These are phyloP conservation scores for Chymomyza costata DNA, from an alignment of 1,140 invertebrate genomes.

Conservation along the genomic window DNA sequence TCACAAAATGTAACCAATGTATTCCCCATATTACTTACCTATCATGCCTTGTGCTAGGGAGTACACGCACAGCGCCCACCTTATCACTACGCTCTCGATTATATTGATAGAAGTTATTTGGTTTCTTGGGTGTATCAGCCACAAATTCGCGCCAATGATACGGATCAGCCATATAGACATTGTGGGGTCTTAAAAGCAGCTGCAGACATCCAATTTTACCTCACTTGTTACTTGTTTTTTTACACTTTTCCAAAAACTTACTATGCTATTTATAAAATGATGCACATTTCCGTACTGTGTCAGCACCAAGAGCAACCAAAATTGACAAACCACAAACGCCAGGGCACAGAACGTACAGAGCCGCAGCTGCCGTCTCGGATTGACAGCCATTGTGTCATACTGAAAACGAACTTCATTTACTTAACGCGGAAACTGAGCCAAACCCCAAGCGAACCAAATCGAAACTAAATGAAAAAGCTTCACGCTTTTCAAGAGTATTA, in stretches of 20 bases:
- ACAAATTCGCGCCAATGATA: conserved; percentile 27
- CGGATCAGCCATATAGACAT: neutral
- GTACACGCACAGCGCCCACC: conserved; percentile 25
- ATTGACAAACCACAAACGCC: conserved; percentile 15
- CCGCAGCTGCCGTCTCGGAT: conserved; percentile 2
- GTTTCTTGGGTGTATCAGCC: conserved; percentile 5
- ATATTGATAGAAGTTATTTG: conserved; percentile 32
- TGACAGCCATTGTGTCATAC: conserved; percentile 23
- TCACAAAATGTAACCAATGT: too few relatives aligned
- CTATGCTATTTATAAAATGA: neutral
- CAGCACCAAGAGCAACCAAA: conserved; percentile 9
- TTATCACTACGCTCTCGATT: conserved; percentile 39
- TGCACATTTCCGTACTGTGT: neutral
- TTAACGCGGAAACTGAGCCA: neutral
- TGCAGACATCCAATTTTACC: neutral
- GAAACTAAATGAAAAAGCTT: conserved; percentile 23
- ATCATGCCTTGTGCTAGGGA: conserved; percentile 39
- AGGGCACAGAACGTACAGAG: conserved; percentile 13
- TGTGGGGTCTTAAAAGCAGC: neutral
- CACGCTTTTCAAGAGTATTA: neutral
- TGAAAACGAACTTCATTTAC: conserved; percentile 14
- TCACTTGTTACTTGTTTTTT: neutral
- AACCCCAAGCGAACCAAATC: conserved; percentile 11
- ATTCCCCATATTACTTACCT: conserved; percentile 17
- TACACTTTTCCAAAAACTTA: conserved; percentile 8